These are phyloP conservation scores for Tetraodon nigroviridis DNA, from an alignment of 2,113 vertebrate species.

Conservation along the genomic window DNA sequence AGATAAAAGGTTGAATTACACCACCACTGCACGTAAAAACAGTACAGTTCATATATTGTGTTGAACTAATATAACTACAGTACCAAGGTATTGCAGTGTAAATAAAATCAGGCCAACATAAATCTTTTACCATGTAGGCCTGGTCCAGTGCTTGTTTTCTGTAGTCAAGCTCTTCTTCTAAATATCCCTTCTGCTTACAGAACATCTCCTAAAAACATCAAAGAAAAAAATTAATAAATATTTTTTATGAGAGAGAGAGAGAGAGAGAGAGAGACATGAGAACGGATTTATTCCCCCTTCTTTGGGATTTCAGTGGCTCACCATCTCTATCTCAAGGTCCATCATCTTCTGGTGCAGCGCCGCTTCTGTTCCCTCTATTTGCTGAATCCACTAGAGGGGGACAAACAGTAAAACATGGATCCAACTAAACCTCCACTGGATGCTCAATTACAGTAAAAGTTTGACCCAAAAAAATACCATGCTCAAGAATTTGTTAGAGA, in stretches of 20 bases:
- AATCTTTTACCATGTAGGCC: constrained; percentile 87
- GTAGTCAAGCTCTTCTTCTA: constrained; percentile 97
- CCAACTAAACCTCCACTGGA: too few species aligned
- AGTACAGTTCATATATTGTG: too few species aligned
- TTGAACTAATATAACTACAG: too few species aligned
- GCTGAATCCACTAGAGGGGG: constrained; percentile 90
- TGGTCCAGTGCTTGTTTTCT: constrained; percentile 97
- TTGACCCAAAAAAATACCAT: too few species aligned
- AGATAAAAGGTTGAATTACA: not conserved
- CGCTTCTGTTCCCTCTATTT: constrained; percentile 97
- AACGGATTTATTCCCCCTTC: not conserved
- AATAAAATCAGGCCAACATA: not conserved
- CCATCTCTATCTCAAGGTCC: constrained; percentile 97
- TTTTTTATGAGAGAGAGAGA: too few species aligned
- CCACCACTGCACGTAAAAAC: not conserved
- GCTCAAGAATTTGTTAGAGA: too few species aligned
- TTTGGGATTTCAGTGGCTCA: constrained; percentile 48
- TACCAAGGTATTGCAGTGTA: too few species aligned
- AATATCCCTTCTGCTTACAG: constrained; percentile 98
- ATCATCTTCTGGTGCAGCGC: constrained; percentile 99
- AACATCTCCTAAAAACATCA: constrained; percentile 86
- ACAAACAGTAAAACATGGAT: constrained; percentile 33
- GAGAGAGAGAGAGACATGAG: too few species aligned
- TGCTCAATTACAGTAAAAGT: too few species aligned
- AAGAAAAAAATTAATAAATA: not conserved